Evolutionary conservation across 2,113 vertebrate genomes (phyloP).

Genomic region (Zonotrichia leucophrys): DNA sequence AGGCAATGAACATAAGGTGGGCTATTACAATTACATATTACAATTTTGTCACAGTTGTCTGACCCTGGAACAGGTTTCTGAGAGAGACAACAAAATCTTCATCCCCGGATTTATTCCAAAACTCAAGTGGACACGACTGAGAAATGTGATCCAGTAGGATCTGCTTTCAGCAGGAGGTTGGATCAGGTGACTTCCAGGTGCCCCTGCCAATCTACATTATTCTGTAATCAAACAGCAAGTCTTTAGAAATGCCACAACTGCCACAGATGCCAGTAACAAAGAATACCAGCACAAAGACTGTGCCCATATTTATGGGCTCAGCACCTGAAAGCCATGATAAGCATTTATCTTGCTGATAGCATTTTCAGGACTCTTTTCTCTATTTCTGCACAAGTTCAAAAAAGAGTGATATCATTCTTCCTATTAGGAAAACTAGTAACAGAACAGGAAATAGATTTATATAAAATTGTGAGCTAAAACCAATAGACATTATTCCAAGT

Average conservation of each 20-base stretch:
- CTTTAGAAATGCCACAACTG: neutral
- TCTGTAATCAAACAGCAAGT: neutral
- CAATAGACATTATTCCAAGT: neutral
- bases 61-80: neutral
- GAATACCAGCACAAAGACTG: neutral
- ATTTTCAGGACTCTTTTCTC: neutral
- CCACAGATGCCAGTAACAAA: neutral
- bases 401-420: neutral
- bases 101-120: neutral
- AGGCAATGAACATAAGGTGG: neutral
- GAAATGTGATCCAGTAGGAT: neutral
- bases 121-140: neutral
- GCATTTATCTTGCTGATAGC: neutral
- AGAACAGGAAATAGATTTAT: neutral
- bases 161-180: neutral
- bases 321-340: neutral
- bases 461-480: neutral
- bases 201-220: neutral
- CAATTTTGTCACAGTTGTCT: neutral
- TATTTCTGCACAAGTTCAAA: neutral
- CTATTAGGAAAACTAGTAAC: neutral
- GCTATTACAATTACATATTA: rapidly evolving
- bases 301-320: neutral
- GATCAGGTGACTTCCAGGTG: constrained; percentile 3
- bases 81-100: neutral